Percentiles rank a stretch among this genome's conserved stretches.
phyloP scores from a whole-genome alignment of 1,140 invertebrate species.

The Pteromalus puparum region DNA sequence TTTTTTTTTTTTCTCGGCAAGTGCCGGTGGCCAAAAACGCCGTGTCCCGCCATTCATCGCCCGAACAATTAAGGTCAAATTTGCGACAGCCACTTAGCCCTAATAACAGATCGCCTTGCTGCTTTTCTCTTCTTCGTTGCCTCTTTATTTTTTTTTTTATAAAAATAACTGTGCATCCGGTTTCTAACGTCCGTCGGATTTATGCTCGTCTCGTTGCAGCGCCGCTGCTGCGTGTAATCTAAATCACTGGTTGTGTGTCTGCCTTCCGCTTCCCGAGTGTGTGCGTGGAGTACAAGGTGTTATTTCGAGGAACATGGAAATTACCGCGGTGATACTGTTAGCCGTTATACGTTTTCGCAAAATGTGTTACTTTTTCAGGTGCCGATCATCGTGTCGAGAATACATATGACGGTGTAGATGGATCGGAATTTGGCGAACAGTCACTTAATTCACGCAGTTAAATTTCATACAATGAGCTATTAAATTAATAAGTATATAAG shows the following conservation, averaged over 20 bases:
- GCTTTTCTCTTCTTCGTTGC: conserved; percentile 60
- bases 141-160: conserved; percentile 57
- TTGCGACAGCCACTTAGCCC: conserved; percentile 69
- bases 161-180: conserved; percentile 42
- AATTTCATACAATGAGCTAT: too few species aligned
- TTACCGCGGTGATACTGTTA: not conserved
- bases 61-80: conserved; percentile 69
- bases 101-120: conserved; percentile 64
- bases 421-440: too few species aligned
- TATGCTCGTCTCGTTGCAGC: conserved; percentile 39
- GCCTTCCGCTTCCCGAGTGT: conserved; percentile 34
- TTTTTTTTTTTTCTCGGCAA: not conserved
- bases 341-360: not conserved
- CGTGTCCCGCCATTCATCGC: conserved; percentile 63
- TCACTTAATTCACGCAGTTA: too few species aligned
- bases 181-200: conserved; percentile 42
- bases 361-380: not conserved
- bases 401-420: too few species aligned
- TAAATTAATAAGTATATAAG: too few species aligned
- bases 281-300: not conserved
- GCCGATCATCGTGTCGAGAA: too few species aligned
- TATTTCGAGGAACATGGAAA: not conserved
- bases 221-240: conserved; percentile 18
- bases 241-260: not conserved
- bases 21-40: conserved; percentile 42